Conservation (phyloP, 2,113 vertebrate species). For the Tonatia bakeri region DNA sequence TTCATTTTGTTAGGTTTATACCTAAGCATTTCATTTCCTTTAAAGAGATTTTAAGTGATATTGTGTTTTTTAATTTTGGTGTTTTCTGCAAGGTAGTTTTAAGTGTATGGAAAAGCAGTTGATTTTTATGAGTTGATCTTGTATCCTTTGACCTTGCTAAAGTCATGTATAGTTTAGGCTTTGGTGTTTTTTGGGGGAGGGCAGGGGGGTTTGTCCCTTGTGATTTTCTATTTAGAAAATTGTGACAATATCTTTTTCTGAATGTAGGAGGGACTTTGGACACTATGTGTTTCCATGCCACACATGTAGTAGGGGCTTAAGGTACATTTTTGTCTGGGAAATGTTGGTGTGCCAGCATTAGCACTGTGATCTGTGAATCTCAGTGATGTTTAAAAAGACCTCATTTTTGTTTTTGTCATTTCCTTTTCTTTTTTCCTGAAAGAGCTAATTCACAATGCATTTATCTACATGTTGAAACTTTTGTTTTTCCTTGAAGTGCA, state of each 20-base stretch:
- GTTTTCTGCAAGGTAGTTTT: not conserved
- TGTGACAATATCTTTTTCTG: not conserved
- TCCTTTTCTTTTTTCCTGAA: not conserved
- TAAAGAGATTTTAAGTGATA: not conserved
- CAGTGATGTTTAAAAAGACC: not conserved
- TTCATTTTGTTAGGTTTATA: conserved; percentile 15
- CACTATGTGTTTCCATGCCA: not conserved
- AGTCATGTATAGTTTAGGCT: not conserved
- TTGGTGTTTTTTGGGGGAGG: no score
- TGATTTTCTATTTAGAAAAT: not conserved
- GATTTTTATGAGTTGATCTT: not conserved
- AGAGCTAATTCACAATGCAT: not conserved
- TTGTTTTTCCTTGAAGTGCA: not conserved
- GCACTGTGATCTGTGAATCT: not conserved
- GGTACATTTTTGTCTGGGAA: not conserved
- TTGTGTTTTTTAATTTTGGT: not conserved
- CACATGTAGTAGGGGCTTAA: not conserved
- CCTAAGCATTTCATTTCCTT: not conserved
- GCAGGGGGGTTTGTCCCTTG: no score
- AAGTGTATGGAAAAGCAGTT: not conserved
- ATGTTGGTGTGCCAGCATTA: not conserved
- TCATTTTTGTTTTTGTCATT: not conserved
- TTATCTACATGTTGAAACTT: not conserved
- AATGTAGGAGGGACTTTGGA: not conserved
- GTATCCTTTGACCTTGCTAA: not conserved